Evolutionary conservation across 1,140 invertebrate genomes (phyloP).

Genomic region (Nilaparvata lugens): DNA sequence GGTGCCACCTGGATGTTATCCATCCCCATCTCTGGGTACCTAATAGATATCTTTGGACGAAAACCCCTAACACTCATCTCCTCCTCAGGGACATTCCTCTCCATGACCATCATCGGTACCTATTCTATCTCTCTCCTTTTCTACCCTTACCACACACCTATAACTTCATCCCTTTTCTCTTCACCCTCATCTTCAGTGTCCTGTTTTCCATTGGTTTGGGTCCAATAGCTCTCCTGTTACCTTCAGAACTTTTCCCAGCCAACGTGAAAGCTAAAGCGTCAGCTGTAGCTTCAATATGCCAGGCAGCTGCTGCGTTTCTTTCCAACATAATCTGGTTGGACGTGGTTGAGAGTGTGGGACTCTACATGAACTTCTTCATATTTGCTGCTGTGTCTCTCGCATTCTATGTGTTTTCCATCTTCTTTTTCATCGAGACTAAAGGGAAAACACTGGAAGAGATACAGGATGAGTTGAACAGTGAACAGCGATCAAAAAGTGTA

Average conservation of each 20-base stretch:
- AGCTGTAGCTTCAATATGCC: background rate
- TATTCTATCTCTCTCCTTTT: constrained; percentile 22
- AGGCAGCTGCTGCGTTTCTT: constrained; percentile 37
- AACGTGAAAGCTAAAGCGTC: constrained; percentile 8
- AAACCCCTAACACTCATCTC: constrained; percentile 39
- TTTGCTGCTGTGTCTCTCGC: constrained; percentile 59
- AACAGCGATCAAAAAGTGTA: too few relatives aligned
- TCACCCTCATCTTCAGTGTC: background rate
- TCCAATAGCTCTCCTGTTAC: background rate
- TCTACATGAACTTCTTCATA: constrained; percentile 64
- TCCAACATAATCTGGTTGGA: constrained; percentile 63
- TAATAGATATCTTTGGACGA: constrained; percentile 34
- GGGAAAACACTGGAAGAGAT: constrained; percentile 67
- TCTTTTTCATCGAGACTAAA: constrained; percentile 69
- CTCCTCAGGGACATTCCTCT: constrained; percentile 15
- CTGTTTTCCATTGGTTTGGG: constrained; percentile 3
- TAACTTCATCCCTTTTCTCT: constrained; percentile 15
- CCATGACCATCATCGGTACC: constrained; percentile 16
- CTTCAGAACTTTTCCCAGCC: background rate
- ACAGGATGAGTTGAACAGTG: constrained; percentile 39
- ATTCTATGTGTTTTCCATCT: constrained; percentile 45
- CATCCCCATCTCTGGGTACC: constrained; percentile 25
- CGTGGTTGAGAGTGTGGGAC: constrained; percentile 47
- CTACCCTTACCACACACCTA: background rate
- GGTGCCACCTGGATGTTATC: constrained; percentile 33